Evolutionary conservation across 2,888 invertebrate genomes (phyloP), one percentile per base, ranked within the genome.

Genomic region (Erebia ligea): DNA sequence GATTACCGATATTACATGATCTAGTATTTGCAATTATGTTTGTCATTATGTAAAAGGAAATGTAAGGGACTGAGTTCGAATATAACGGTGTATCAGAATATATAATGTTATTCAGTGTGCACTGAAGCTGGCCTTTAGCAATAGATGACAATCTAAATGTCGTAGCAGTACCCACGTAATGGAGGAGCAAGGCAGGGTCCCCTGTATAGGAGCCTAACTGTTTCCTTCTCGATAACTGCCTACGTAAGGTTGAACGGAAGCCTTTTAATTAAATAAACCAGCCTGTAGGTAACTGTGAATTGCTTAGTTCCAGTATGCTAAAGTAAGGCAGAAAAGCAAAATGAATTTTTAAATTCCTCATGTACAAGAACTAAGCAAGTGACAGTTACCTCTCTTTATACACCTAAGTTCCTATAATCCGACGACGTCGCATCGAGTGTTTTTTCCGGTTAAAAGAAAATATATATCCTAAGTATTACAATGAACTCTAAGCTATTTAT

Each of bases 141-240:
- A 75, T 73, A 77, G 88, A 89, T 88, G 81, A 80, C 80, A 86
- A 89, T 90, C 87, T 88, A 82, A 83, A 83, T 83, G 79, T 82
- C 78, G 80, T 84, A 85, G 82, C 83, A 81, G 80, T 81, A 80
- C 79, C 80, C 81, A 81, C 85, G 87, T 91, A 90, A 88, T 86
- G 79, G 83, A 85, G 88, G 84, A 87, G 80, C 80, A 83, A 80
- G 78, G 72, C 76, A 73, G 76, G 76, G 74, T 77, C 76, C 77
- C 78, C 81, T 80, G 76, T 82, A 82, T 81, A 82, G 81, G 82
- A 83, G 82, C 81, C 73, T 72, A 75, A 76, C 73, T 76, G 78
- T 72, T 76, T 61, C 69, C 63, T 72, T 70, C 71, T 68, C 63
- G 67, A 67, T 68, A 69, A 62, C 63, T 67, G 62, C 72, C 70